These are phyloP conservation scores for Tarsius wallacei DNA, from an alignment of 2,797 vertebrate species.

Conservation along the genomic window DNA sequence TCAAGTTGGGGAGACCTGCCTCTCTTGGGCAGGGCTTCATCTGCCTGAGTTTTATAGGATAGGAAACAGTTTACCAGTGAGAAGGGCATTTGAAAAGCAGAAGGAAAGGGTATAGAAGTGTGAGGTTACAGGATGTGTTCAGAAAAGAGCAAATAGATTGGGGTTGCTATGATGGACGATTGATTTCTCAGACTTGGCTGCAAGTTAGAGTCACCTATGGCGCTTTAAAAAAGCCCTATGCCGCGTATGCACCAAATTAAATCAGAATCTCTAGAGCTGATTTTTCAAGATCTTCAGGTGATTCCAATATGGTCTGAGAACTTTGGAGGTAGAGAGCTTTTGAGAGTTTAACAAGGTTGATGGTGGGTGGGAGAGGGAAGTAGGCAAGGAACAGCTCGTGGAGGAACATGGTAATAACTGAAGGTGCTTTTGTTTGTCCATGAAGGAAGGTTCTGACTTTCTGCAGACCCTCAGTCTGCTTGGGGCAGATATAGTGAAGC, in stretches of 20 bases:
- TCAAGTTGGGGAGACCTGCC: background rate
- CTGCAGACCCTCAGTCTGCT: background rate
- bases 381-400: background rate
- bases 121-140: background rate
- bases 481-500: background rate
- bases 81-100: background rate
- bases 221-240: background rate
- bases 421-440: background rate
- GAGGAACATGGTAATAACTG: background rate
- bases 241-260: background rate
- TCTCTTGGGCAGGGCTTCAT: background rate
- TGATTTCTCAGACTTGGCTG: background rate
- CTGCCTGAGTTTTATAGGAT: background rate
- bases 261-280: background rate
- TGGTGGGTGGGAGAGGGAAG: background rate
- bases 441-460: background rate
- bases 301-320: background rate
- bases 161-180: background rate
- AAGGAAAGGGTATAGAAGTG: background rate
- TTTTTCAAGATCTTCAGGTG: slow-evolving; percentile 5
- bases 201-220: background rate
- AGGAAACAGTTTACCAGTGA: background rate
- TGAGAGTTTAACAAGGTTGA: background rate
- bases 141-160: background rate
- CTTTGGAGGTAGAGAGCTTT: background rate